Evolutionary conservation across 2,797 vertebrate species (phyloP), one percentile per base, ranked within the genome.

Genomic region (Tokudaia tokunoshimensis): DNA sequence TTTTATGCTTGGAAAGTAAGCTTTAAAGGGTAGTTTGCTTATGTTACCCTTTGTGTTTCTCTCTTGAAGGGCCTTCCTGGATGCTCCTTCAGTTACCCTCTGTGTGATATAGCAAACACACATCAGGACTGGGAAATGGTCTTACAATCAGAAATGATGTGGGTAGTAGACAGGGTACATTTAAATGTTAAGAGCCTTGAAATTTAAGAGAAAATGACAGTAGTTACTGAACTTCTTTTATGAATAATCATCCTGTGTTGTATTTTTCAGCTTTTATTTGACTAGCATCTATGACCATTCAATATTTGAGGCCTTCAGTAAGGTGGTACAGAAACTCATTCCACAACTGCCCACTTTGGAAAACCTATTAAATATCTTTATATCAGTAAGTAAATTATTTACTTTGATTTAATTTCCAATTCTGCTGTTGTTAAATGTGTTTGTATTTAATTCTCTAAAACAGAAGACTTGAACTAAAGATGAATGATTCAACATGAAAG

Each of bases 201-300:
- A 67, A 52, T 96, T 94, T 59, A 96, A 72, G 67, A 3, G 95
- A 61, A 79, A 90, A 55, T 91, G 34, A 78, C 72, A 83, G 50
- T 94, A 91, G 44, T 89, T 34, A 57, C 29, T 88, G 12, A 81
- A 70, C 8, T 79, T 89, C 59, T 76, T 97, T 96, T 93, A 88
- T 59, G 89, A 95, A 92, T 97, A 97, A 98, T 94, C 55, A 86
- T 82, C 84, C 29, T 81, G 0, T 97, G 13, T 92, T 82, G n/a
- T 96, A 61, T 95, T 96, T 98, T 97, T 97, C 99, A 99, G 99
- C 99, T 99, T 99, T 99, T 99, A 99, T 98, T 99, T 99, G 99
- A 99, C 99, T 55, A 99, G 99, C 98, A 99, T 99, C 98, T 99
- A 99, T 96, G 99, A 99, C 98, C 99, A 99, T 99, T 99, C 99